Evolutionary conservation across 2,888 invertebrate genomes (phyloP).

Genomic region (Anoncus sp.): DNA sequence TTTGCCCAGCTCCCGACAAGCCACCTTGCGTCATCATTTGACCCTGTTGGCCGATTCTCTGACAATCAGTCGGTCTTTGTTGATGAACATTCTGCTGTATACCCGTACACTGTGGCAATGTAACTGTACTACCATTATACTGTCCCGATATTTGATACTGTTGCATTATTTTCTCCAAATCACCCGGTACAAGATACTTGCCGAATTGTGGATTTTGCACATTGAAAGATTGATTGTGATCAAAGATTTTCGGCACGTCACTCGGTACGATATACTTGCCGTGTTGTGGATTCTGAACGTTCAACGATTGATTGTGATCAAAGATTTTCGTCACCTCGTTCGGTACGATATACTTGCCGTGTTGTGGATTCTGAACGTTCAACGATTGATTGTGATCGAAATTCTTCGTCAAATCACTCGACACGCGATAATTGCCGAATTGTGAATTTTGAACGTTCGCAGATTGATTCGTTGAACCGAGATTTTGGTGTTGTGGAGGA

Average conservation of each 20-base stretch:
- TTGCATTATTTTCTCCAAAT: constrained; percentile 63
- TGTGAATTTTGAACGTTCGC: constrained; percentile 78
- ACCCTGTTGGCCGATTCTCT: constrained; percentile 53
- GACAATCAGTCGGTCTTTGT: constrained; percentile 48
- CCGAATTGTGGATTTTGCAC: constrained; percentile 77
- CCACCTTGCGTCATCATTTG: constrained; percentile 45
- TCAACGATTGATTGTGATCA: constrained; percentile 76
- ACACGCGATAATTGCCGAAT: constrained; percentile 76
- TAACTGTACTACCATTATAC: constrained; percentile 48
- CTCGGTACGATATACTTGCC: constrained; percentile 76
- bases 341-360: constrained; percentile 76
- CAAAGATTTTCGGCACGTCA: constrained; percentile 65
- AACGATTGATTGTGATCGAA: constrained; percentile 74
- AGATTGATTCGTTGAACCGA: constrained; percentile 69
- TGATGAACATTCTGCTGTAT: constrained; percentile 60
- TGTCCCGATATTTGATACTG: constrained; percentile 62
- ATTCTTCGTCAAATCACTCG: constrained; percentile 64
- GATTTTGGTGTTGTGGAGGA: constrained; percentile 54
- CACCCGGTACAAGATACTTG: constrained; percentile 75
- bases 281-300: constrained; percentile 77
- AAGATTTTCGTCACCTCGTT: constrained; percentile 63
- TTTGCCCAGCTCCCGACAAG: constrained; percentile 32
- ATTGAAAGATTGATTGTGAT: constrained; percentile 75
- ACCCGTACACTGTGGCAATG: constrained; percentile 48
- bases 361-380: constrained; percentile 77